phyloP scores from a whole-genome alignment of 2,888 invertebrate species.

The Rotaria magnacalcarata region DNA sequence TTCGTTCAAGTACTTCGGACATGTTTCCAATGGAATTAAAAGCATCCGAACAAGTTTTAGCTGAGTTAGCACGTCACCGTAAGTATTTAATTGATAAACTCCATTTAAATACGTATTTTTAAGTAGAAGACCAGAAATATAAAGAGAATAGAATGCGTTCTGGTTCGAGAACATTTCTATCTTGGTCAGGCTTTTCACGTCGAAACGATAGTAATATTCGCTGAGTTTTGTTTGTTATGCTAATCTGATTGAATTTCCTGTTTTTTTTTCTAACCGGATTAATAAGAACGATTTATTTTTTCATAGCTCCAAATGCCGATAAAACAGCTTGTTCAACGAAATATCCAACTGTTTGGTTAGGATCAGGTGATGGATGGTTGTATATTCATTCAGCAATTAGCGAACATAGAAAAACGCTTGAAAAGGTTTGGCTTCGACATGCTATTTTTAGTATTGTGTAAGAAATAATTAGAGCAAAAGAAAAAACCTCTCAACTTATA shows the following conservation, averaged over 20 bases:
- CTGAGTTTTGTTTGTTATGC: not conserved
- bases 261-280: no score
- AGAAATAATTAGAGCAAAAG: slow-evolving; percentile 55
- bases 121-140: not conserved
- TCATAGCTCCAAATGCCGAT: not conserved
- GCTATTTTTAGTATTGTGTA: slow-evolving; percentile 88
- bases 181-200: not conserved
- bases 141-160: not conserved
- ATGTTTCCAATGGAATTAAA: not conserved
- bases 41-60: not conserved
- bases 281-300: no score
- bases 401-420: slow-evolving; percentile 83
- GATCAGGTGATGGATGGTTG: slow-evolving; percentile 83
- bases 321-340: not conserved
- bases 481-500: not conserved
- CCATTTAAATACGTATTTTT: not conserved
- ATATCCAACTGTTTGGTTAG: slow-evolving; percentile 94
- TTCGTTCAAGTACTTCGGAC: not conserved
- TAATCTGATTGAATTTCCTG: not conserved
- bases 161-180: not conserved
- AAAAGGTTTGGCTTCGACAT: slow-evolving; percentile 80
- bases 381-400: slow-evolving; percentile 91
- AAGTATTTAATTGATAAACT: not conserved
- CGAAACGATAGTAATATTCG: not conserved
- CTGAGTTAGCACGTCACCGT: not conserved